A percentile compares a stretch with the other conserved stretches of the same genome.
These are phyloP conservation scores for Hafferia zeledoni DNA, from an alignment of 2,797 vertebrate genomes.

Conservation along the genomic window DNA sequence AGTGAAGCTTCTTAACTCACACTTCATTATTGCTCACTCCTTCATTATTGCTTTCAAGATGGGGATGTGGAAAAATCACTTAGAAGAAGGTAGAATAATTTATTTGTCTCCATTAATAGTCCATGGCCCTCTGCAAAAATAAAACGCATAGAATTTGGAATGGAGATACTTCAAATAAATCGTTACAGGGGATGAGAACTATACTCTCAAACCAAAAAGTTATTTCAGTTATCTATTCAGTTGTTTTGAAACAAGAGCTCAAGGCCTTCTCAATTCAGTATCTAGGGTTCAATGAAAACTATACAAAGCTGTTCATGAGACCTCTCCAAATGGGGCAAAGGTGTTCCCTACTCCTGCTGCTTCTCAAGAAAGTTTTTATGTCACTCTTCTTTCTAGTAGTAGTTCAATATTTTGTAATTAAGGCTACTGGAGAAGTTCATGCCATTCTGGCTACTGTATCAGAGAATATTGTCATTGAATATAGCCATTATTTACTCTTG, in stretches of 20 bases:
- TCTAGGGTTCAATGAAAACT: not conserved
- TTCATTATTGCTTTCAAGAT: not conserved
- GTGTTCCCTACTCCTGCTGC: not conserved
- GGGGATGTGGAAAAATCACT: not conserved
- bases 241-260: not conserved
- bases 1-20: not conserved
- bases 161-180: not conserved
- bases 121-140: not conserved
- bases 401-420: not conserved
- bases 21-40: not conserved
- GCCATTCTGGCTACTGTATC: not conserved
- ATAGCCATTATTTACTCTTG: not conserved
- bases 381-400: not conserved
- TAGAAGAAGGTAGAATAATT: not conserved
- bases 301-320: not conserved
- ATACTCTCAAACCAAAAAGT: not conserved
- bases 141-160: not conserved
- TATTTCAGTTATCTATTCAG: not conserved
- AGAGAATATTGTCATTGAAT: not conserved
- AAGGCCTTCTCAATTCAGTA: not conserved
- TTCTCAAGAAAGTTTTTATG: not conserved
- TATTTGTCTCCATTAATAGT: not conserved
- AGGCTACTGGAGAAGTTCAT: not conserved
- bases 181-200: not conserved
- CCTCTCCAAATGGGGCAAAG: not conserved